Evolutionary conservation across 2,113 vertebrate species (phyloP), one percentile per base, ranked within the genome.

Genomic region (Halcyon senegalensis): DNA sequence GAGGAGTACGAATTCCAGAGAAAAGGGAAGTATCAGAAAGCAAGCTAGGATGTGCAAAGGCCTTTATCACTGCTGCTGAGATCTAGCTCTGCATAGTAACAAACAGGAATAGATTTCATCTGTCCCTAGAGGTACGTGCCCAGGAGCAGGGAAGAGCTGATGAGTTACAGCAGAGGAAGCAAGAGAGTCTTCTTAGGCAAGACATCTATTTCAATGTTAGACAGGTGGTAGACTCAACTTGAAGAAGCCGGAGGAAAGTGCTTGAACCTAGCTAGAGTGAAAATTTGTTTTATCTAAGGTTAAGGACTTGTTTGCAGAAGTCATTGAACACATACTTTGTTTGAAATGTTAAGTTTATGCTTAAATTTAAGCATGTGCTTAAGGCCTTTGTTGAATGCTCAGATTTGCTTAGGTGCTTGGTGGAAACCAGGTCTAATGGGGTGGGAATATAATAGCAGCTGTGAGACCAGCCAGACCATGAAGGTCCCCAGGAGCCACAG

Each of bases 11-110:
- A 95, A 96, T 96, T 97, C 94, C 94, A 95, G 95, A 91, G 96
- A 96, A 97, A 96, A 96, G 87, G 94, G 97, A 97, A 97, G 96
- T 95, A 76, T 93, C 94, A 59, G 83, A 91, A 88, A 92, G 92
- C 93, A 95, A 95, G 92, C 91, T 97, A 85, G 92, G 89, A 95
- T 97, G 93, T 94, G 91, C 80, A 96, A 95, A 31, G 83, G 37
- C 93, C 77, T 95, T 96, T 92, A 96, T 92, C 68, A 6, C 79
- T 92, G 70, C 70, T 96, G 51, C 72, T 83, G 97, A 86, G 93
- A 93, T 93, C 89, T 84, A 92, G 74, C 63, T 86, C 78, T 95
- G 80, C 63, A 56, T 16, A 64, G 92, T 94, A 95, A 92, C 89
- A 89, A 87, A 93, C 64, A 92, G 91, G 85, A 91, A 85, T 86